Evolutionary conservation across 1,140 invertebrate species (phyloP), one percentile per base, ranked within the genome.

Genomic region (Latrodectus geometricus): DNA sequence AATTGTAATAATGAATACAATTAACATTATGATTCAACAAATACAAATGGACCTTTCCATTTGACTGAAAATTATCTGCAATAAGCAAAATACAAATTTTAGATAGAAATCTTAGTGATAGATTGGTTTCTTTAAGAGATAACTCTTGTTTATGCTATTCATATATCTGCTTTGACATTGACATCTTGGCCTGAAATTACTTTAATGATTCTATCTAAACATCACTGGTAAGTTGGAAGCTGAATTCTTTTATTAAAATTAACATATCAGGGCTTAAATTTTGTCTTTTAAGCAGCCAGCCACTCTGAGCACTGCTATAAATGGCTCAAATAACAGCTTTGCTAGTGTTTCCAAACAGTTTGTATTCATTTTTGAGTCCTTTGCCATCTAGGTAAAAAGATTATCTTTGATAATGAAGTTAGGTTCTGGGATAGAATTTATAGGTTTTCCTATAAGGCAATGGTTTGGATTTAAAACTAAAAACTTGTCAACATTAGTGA

Each of bases 381-480:
- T n/a, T n/a, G n/a, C n/a, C n/a, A n/a, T n/a, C n/a, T n/a, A n/a
- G n/a, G n/a, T n/a, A n/a, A n/a, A n/a, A n/a, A n/a, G n/a, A n/a
- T n/a, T n/a, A n/a, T n/a, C n/a, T n/a, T n/a, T n/a, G n/a, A n/a
- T n/a, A n/a, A n/a, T n/a, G n/a, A n/a, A n/a, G n/a, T n/a, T n/a
- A n/a, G n/a, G n/a, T n/a, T n/a, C n/a, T n/a, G n/a, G n/a, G n/a
- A n/a, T n/a, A n/a, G n/a, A n/a, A n/a, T n/a, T n/a, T n/a, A n/a
- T n/a, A n/a, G n/a, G n/a, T n/a, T 23, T 78, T 21, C 76, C 76
- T 78, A 78, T 68, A 15, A 78, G 49, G 21, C 89, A 89, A 85
- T 89, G 75, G n/a, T 89, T 86, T 50, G 90, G 89, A 14, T 90
- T 91, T 48, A 91, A 73, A n/a, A 88, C 88, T n/a, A 87, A 73